These are phyloP conservation scores for Gulo gulo DNA, from an alignment of 2,113 vertebrate genomes.

Conservation along the genomic window DNA sequence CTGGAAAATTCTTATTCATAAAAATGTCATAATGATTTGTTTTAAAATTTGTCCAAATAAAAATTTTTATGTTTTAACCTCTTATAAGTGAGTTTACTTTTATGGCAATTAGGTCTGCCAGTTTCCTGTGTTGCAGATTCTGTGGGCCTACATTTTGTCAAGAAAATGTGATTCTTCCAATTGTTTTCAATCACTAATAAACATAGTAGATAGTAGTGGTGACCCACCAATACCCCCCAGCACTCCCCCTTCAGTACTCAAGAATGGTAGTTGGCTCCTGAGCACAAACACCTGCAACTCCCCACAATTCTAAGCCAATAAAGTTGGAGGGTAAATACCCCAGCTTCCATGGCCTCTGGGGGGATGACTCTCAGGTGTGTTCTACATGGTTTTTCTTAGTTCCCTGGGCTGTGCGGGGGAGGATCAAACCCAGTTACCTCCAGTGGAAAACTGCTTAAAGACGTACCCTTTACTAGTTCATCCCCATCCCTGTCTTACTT, in stretches of 20 bases:
- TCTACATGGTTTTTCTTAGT: background rate
- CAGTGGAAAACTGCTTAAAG: background rate
- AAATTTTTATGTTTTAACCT: background rate
- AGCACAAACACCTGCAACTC: background rate
- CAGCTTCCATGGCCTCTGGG: background rate
- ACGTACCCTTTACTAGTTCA: background rate
- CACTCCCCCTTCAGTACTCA: background rate
- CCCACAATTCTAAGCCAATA: background rate
- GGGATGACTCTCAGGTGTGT: background rate
- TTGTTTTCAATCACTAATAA: background rate
- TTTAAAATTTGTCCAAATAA: slow-evolving; percentile 43
- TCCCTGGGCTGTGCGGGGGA: background rate
- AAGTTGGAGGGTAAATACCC: background rate
- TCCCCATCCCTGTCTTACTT: background rate
- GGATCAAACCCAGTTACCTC: background rate
- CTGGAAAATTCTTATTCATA: slow-evolving; percentile 40
- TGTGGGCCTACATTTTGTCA: background rate
- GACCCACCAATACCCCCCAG: background rate
- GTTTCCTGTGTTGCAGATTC: background rate
- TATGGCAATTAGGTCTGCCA: background rate
- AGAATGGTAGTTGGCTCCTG: background rate
- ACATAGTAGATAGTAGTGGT: background rate
- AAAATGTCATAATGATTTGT: slow-evolving; percentile 18
- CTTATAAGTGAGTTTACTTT: slow-evolving; percentile 35
- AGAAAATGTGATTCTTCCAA: background rate